Percentiles rank a stretch among this genome's conserved stretches.
These are phyloP conservation scores for Gadopsis marmoratus DNA, from an alignment of 2,797 vertebrate species.

Conservation along the genomic window DNA sequence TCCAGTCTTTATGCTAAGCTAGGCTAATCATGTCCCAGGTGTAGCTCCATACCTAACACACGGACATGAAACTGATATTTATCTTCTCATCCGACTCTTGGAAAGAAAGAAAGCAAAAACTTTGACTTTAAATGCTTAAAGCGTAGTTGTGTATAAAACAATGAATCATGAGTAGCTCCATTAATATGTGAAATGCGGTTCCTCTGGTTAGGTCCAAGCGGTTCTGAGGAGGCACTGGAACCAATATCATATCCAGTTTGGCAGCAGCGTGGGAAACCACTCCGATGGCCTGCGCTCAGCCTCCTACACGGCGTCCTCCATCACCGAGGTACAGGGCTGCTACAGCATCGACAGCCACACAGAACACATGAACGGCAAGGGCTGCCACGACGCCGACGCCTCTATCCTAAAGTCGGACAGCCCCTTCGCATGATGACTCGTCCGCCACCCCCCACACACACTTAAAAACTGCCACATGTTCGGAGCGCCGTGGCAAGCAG, in stretches of 20 bases:
- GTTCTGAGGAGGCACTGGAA: slow-evolving; percentile 96
- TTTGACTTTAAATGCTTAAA: neutral
- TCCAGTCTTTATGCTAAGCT: neutral
- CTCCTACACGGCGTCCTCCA: slow-evolving; percentile 86
- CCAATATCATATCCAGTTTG: slow-evolving; percentile 95
- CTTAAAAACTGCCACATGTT: slow-evolving; percentile 37
- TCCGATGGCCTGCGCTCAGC: slow-evolving; percentile 90
- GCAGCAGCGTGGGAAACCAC: slow-evolving; percentile 90
- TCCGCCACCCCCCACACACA: neutral
- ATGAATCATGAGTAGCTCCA: neutral
- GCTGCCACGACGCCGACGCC: slow-evolving; percentile 87
- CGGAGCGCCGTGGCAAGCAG: slow-evolving; percentile 16
- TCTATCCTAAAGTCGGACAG: slow-evolving; percentile 86
- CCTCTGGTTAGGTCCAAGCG: slow-evolving; percentile 89
- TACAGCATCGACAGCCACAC: slow-evolving; percentile 87
- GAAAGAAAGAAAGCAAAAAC: neutral
- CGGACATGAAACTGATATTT: neutral
- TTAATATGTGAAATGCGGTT: slow-evolving; percentile 16
- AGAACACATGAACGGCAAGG: slow-evolving; percentile 93
- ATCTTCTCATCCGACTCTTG: neutral
- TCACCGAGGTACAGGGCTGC: slow-evolving; percentile 90
- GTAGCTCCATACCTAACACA: neutral
- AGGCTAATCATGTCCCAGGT: neutral
- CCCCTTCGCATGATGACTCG: slow-evolving; percentile 85
- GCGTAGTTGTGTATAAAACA: neutral